These are phyloP conservation scores for Trialeurodes vaporariorum DNA, from an alignment of 1,140 invertebrate genomes.

Conservation along the genomic window DNA sequence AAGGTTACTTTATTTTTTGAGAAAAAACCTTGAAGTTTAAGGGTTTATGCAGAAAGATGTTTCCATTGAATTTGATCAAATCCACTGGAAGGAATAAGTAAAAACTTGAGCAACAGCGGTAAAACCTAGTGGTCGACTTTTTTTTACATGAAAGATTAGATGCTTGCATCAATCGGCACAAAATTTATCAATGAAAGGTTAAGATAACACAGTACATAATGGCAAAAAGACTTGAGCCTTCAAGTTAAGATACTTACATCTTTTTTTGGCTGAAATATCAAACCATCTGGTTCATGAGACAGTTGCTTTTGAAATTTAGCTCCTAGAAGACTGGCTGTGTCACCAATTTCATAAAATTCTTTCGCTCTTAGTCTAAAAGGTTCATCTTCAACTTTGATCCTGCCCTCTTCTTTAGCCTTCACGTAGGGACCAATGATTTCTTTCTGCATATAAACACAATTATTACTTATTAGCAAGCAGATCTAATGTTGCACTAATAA, in stretches of 20 bases:
- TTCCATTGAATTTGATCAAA: too few relatives aligned
- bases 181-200: too few relatives aligned
- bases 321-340: constrained; percentile 53
- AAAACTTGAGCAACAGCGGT: too few relatives aligned
- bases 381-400: constrained; percentile 62
- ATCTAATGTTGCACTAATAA: constrained; percentile 7
- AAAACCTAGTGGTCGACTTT: too few relatives aligned
- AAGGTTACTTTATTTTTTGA: too few relatives aligned
- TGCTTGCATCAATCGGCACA: too few relatives aligned
- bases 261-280: constrained; percentile 90
- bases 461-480: constrained; percentile 5
- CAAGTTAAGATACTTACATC: constrained; percentile 40
- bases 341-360: constrained; percentile 73
- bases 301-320: constrained; percentile 77
- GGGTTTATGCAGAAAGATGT: too few relatives aligned
- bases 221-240: constrained; percentile 2
- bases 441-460: constrained; percentile 31
- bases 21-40: too few relatives aligned
- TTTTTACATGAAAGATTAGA: too few relatives aligned
- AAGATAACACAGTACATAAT: not conserved
- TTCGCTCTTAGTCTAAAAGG: constrained; percentile 80
- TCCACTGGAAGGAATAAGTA: too few relatives aligned
- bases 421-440: constrained; percentile 57
- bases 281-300: constrained; percentile 90
- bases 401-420: constrained; percentile 58